Evolutionary conservation across 2,888 invertebrate genomes (phyloP), one percentile per base, ranked within the genome.

Genomic region (Pseudococcus viburni): DNA sequence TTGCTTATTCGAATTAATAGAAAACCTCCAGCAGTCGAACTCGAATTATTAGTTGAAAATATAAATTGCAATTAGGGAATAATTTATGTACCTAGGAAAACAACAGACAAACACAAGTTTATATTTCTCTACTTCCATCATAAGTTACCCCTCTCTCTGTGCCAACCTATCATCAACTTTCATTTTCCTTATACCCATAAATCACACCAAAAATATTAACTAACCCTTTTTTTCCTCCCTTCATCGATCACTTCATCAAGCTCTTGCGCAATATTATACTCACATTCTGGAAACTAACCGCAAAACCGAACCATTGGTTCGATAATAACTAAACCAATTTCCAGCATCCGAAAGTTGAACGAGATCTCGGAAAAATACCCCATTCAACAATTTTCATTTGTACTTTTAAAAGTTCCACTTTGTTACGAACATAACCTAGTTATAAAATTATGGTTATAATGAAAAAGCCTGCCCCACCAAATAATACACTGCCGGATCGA

Each of bases 371-470:
- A 59, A 19, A 59, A 59, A 59, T 59, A 59, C 59, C 9, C 59
- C 11, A 59, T 59, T 59, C 59, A 59, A 59, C 59, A 19, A 59
- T 59, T 59, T 59, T 59, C n/a, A 59, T 59, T 59, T 59, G 19
- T 59, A 59, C 59, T 19, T 59, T 59, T 59, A 59, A 59, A 59
- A 59, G 59, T 59, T 59, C 59, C 59, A 59, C 59, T 19, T 59
- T n/a, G 59, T 59, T 59, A 59, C 59, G 5, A 19, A 59, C 9
- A 19, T 8, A 11, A 46, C 46, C 8, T 73, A 73, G 68, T 33
- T 73, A 33, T 73, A 73, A 73, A 73, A 73, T 73, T 73, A 64
- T 64, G 64, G 64, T 22, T 64, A 64, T 22, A 64, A 64, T 22
- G 64, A 22, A 64, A 22, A 64, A 33, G 55, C 64, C 64, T 19